phyloP scores from a whole-genome alignment of 1,140 invertebrate species.

The Apis mellifera region DNA sequence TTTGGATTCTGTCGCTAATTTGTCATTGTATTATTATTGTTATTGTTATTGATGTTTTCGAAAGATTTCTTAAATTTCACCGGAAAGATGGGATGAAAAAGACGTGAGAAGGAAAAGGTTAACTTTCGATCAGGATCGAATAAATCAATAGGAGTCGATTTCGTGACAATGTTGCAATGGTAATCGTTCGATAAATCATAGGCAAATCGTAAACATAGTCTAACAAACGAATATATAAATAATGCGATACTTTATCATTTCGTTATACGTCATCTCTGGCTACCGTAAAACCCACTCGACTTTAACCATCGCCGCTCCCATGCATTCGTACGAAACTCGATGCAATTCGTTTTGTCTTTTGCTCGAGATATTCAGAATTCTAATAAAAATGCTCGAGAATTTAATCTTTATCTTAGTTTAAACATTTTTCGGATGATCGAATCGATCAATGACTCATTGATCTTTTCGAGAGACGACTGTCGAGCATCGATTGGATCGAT shows the following conservation, averaged over 20 bases:
- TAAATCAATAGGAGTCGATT: background rate
- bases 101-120: no score
- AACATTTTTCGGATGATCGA: no score
- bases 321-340: slow-evolving; percentile 60
- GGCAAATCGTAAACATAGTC: background rate
- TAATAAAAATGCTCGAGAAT: no score
- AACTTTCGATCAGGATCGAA: background rate
- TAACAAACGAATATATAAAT: background rate
- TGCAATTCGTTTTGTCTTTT: slow-evolving; percentile 38
- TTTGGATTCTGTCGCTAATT: no score
- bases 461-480: no score
- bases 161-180: slow-evolving; percentile 19
- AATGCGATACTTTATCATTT: slow-evolving; percentile 54
- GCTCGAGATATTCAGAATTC: slow-evolving; percentile 43
- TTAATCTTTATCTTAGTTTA: no score
- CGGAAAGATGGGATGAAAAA: no score
- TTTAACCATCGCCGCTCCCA: slow-evolving; percentile 58
- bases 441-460: no score
- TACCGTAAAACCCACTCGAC: slow-evolving; percentile 59
- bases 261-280: slow-evolving; percentile 45
- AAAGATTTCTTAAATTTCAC: no score
- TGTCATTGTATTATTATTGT: no score
- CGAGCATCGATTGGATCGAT: no score
- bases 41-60: no score
- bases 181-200: slow-evolving; percentile 50